Evolutionary conservation across 2,113 vertebrate species (phyloP).

Genomic region (Erpornis zantholeuca): DNA sequence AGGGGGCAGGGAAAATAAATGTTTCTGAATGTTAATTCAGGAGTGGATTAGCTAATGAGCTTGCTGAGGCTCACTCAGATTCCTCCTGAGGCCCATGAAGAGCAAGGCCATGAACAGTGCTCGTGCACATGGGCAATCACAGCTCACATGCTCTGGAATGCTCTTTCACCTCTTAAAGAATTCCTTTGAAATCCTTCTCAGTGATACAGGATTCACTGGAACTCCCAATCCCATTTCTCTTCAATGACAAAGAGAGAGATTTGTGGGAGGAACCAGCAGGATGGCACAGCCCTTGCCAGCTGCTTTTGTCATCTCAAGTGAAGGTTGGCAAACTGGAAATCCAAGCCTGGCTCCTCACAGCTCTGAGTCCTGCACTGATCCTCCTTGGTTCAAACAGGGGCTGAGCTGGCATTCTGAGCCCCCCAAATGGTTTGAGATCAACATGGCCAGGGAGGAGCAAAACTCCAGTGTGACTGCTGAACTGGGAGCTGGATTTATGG

Average conservation of each 20-base stretch:
- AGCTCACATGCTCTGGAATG: constrained; percentile 48
- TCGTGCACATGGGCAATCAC: constrained; percentile 24
- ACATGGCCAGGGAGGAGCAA: background rate
- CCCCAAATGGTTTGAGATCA: background rate
- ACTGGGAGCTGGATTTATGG: background rate
- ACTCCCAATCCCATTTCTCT: background rate
- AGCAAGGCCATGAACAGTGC: constrained; percentile 1
- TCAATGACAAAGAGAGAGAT: background rate
- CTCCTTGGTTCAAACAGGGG: background rate
- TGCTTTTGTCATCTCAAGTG: background rate
- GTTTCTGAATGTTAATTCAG: no score
- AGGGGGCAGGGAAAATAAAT: background rate
- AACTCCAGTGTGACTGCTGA: background rate
- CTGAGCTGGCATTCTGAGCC: background rate
- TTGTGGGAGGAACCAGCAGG: background rate
- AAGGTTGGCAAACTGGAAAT: background rate
- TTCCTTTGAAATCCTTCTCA: background rate
- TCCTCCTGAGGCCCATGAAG: constrained; percentile 47
- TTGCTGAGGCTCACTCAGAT: constrained; percentile 30
- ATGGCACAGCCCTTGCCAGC: background rate
- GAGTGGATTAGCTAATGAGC: constrained; percentile 23
- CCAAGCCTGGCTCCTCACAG: accelerated
- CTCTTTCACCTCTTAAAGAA: constrained; percentile 31
- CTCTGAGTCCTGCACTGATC: background rate
- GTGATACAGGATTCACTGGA: background rate